Conservation (phyloP, 2,888 invertebrate species). For the Sabellastarte sp. region DNA sequence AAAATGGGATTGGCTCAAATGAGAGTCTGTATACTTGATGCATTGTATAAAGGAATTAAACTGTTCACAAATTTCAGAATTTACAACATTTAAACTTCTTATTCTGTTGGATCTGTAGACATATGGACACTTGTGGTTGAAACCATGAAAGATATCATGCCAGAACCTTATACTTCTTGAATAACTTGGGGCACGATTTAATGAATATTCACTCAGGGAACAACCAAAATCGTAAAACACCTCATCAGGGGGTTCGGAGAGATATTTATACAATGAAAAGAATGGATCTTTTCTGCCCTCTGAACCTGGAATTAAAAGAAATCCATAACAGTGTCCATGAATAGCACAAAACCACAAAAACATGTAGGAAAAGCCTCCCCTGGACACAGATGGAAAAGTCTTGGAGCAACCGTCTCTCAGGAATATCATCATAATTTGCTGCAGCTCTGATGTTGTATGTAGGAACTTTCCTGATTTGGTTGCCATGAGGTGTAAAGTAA, state of each 20-base stretch:
- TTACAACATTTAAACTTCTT: background rate
- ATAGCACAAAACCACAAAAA: conserved; percentile 10
- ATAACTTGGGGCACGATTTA: background rate
- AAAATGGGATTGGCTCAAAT: conserved; percentile 6
- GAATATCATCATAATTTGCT: background rate
- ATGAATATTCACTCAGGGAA: conserved; percentile 3
- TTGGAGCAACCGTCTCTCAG: background rate
- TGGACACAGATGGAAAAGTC: background rate
- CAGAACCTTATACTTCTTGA: background rate
- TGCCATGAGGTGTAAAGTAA: conserved; percentile 5
- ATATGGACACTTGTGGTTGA: background rate
- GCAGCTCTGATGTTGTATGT: background rate
- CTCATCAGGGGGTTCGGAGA: conserved; percentile 1
- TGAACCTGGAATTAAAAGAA: background rate
- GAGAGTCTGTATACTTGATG: conserved; percentile 6
- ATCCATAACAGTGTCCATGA: conserved; percentile 7
- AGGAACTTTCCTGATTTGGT: background rate
- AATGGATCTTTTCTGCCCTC: conserved; percentile 9
- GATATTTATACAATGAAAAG: background rate
- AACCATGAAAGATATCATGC: conserved; percentile 10
- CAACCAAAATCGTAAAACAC: conserved; percentile 10
- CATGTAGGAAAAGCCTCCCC: background rate
- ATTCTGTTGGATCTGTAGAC: background rate
- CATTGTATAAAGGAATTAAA: conserved; percentile 2
- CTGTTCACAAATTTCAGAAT: conserved; percentile 8